Percentiles rank a stretch among this genome's conserved stretches.
These are phyloP conservation scores for Pseudobourletiella spinata DNA, from an alignment of 1,140 invertebrate species.

Conservation along the genomic window DNA sequence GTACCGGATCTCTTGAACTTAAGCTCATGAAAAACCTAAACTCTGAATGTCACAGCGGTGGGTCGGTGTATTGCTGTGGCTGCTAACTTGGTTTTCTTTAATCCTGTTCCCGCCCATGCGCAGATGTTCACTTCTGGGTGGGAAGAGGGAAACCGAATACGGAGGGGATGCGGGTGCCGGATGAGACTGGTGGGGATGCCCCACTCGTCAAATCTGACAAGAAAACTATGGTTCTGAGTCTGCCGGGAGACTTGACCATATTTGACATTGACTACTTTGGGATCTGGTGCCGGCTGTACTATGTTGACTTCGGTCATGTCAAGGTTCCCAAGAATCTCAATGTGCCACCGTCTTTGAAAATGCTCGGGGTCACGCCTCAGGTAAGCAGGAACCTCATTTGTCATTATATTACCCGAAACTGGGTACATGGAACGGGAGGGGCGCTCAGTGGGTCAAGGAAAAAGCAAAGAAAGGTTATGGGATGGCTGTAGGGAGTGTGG, in stretches of 20 bases:
- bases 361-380: conserved; percentile 86
- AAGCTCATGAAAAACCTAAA: too few relatives aligned
- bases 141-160: conserved; percentile 66
- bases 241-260: conserved; percentile 68
- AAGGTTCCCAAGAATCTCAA: conserved; percentile 61
- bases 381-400: conserved; percentile 47
- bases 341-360: conserved; percentile 81
- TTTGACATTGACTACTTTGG: conserved; percentile 79
- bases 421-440: too few relatives aligned
- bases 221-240: conserved; percentile 75
- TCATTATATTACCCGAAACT: too few relatives aligned
- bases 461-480: too few relatives aligned
- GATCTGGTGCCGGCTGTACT: conserved; percentile 79
- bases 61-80: too few relatives aligned
- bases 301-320: conserved; percentile 81
- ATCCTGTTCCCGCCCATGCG: too few relatives aligned
- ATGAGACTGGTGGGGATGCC: conserved; percentile 76
- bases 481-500: too few relatives aligned
- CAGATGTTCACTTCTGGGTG: conserved; percentile 87
- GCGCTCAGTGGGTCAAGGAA: too few relatives aligned
- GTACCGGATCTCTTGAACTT: too few relatives aligned
- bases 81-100: too few relatives aligned
- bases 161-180: conserved; percentile 69
- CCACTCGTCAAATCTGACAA: conserved; percentile 67
- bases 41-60: too few relatives aligned